Conservation (phyloP, 1,140 invertebrate species). For the Rhopalosiphum padi region DNA sequence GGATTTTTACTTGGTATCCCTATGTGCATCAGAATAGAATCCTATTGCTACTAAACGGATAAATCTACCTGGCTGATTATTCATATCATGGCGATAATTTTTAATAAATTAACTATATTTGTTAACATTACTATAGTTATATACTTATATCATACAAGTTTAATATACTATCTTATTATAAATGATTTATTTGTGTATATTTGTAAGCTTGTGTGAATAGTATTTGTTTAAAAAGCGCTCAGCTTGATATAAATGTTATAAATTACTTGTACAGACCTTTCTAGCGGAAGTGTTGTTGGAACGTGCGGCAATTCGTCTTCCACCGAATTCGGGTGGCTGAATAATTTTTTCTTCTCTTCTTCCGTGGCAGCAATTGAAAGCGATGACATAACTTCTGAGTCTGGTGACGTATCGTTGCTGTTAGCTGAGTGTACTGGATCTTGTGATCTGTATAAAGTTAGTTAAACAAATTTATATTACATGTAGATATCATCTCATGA, state of each 20-base stretch:
- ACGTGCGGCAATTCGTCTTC: conserved; percentile 87
- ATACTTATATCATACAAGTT: too few relatives aligned
- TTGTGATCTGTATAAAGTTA: background rate
- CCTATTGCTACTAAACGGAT: too few relatives aligned
- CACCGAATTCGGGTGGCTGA: conserved; percentile 81
- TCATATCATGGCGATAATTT: too few relatives aligned
- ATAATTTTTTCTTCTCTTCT: conserved; percentile 75
- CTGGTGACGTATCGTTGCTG: conserved; percentile 50
- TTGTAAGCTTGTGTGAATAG: too few relatives aligned
- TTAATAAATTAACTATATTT: too few relatives aligned
- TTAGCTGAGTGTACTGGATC: background rate
- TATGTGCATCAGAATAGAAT: too few relatives aligned
- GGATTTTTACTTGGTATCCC: too few relatives aligned
- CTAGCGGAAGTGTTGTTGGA: conserved; percentile 82
- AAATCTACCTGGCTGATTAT: too few relatives aligned
- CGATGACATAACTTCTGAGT: conserved; percentile 47
- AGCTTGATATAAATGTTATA: background rate
- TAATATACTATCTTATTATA: too few relatives aligned
- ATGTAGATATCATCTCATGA: background rate
- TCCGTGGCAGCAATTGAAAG: conserved; percentile 31
- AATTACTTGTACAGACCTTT: conserved; percentile 64
- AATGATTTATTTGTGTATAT: too few relatives aligned
- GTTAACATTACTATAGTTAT: too few relatives aligned
- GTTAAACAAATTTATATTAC: background rate
- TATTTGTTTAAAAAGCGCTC: too few relatives aligned